Percentiles rank a stretch among this genome's conserved stretches.
Evolutionary conservation across 1,140 invertebrate species (phyloP).

Genomic region (Atta colombica): DNA sequence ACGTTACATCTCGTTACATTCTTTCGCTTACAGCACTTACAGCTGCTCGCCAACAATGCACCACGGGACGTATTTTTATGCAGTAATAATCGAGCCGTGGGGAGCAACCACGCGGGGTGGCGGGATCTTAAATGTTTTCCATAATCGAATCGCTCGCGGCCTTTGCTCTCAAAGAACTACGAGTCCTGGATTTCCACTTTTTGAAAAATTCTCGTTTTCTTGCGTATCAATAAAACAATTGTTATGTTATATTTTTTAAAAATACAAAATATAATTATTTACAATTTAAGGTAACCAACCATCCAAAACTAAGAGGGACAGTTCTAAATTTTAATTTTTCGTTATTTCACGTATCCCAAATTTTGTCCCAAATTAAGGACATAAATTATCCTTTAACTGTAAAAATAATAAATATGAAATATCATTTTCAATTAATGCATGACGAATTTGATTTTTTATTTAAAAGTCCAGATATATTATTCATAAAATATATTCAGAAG

Average conservation of each 20-base stretch:
- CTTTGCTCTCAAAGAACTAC: conserved; percentile 18
- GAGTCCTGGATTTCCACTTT: conserved; percentile 28
- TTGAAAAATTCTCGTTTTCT: not conserved
- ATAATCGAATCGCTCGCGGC: conserved; percentile 56
- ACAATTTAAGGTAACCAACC: too few relatives aligned
- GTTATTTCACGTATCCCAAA: too few relatives aligned
- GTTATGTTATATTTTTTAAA: not conserved
- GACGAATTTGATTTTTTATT: too few relatives aligned
- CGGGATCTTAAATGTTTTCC: conserved; percentile 38
- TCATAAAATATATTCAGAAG: too few relatives aligned
- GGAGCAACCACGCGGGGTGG: conserved; percentile 34
- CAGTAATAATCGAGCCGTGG: conserved; percentile 74
- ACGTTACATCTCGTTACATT: conserved; percentile 64
- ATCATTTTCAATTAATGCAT: too few relatives aligned
- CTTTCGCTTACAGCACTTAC: conserved; percentile 60
- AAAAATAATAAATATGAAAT: too few relatives aligned
- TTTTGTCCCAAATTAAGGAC: too few relatives aligned
- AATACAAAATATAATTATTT: not conserved
- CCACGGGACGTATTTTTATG: conserved; percentile 75
- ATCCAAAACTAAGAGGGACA: too few relatives aligned
- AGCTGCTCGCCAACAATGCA: conserved; percentile 74
- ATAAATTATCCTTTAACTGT: too few relatives aligned
- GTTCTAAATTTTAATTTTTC: too few relatives aligned
- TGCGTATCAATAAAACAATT: not conserved
- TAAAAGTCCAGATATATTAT: too few relatives aligned